Evolutionary conservation across 1,140 invertebrate species (phyloP).

Genomic region (Pseudomyrmex dendroicus): DNA sequence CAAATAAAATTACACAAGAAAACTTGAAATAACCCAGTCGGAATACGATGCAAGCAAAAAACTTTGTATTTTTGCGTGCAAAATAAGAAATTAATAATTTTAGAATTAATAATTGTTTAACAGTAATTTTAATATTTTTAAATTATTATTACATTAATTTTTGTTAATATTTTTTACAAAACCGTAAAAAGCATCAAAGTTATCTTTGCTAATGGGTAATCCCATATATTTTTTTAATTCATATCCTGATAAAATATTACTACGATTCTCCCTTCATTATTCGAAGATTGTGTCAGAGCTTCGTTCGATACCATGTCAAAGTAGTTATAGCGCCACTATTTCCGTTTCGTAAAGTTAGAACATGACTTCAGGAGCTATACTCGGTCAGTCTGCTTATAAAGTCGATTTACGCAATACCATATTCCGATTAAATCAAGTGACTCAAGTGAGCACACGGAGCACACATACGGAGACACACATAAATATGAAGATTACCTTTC

Average conservation of each 20-base stretch:
- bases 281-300: background rate
- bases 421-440: constrained; percentile 38
- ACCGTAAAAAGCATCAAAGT: too few species aligned
- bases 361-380: background rate
- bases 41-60: background rate
- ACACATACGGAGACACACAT: background rate
- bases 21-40: too few species aligned
- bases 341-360: background rate
- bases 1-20: too few species aligned
- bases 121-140: background rate
- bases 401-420: constrained; percentile 1
- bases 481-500: background rate
- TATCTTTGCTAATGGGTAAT: too few species aligned
- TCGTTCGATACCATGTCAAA: background rate
- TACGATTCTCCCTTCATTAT: background rate
- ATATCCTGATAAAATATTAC: background rate
- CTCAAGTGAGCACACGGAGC: background rate
- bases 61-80: background rate
- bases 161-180: too few species aligned
- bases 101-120: background rate
- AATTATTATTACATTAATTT: background rate
- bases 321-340: background rate
- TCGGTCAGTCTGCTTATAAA: constrained; percentile 6
- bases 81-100: background rate
- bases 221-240: too few species aligned